These are phyloP conservation scores for Platyura marginata DNA, from an alignment of 1,140 invertebrate species.

Conservation along the genomic window DNA sequence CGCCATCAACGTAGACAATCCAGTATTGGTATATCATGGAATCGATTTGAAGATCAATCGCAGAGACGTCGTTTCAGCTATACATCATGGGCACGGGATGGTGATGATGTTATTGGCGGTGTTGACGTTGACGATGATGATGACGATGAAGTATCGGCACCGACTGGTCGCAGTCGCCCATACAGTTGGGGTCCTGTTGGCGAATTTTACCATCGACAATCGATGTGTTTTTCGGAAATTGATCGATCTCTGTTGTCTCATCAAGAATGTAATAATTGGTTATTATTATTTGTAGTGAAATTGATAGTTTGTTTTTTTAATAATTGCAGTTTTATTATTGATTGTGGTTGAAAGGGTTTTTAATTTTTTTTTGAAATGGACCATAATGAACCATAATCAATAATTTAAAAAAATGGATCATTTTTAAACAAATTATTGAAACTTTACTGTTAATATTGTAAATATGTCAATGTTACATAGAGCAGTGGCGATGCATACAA, in stretches of 20 bases:
- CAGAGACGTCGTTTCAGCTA: constrained; percentile 11
- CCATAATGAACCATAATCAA: no score
- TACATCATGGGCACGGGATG: constrained; percentile 10
- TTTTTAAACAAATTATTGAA: no score
- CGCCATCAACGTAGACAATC: constrained; percentile 18
- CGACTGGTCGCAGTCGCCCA: constrained; percentile 10
- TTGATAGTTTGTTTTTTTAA: constrained; percentile 8
- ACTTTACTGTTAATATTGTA: no score
- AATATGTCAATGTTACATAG: no score
- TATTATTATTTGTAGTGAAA: constrained; percentile 6
- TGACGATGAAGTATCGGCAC: neutral
- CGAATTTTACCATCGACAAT: neutral
- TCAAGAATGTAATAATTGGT: constrained; percentile 4
- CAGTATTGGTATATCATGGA: constrained; percentile 16
- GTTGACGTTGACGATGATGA: constrained; percentile 8
- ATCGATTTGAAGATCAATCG: constrained; percentile 15
- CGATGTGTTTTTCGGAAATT: neutral
- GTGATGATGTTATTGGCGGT: constrained; percentile 5
- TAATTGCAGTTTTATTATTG: no score
- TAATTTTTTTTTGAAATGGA: no score
- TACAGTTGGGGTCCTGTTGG: constrained; percentile 22
- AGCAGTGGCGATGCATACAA: no score
- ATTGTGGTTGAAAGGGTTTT: no score
- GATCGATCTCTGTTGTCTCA: constrained; percentile 1
- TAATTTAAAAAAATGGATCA: no score